A percentile compares a stretch with the other conserved stretches of the same genome.
Evolutionary conservation across 2,113 vertebrate species (phyloP).

Genomic region (Rynchops niger): DNA sequence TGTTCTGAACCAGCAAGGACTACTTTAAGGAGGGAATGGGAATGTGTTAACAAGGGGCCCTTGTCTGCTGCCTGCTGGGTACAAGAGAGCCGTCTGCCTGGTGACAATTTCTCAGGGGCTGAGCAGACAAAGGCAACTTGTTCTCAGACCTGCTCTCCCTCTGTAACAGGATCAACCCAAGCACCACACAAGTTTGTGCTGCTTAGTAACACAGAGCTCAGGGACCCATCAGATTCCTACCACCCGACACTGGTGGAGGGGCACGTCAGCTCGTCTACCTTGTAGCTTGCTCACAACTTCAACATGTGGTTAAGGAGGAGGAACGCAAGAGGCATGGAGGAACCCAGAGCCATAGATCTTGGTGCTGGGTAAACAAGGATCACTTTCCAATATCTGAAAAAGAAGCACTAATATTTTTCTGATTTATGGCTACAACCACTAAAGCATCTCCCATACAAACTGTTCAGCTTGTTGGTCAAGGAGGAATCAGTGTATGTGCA

Average conservation of each 20-base stretch:
- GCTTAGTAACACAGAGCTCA: accelerated
- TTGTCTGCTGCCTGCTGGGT: neutral
- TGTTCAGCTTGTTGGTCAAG: neutral
- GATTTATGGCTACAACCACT: neutral
- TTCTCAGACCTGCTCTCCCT: neutral
- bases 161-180: neutral
- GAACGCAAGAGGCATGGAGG: neutral
- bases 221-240: accelerated
- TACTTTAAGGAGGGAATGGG: neutral
- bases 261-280: neutral
- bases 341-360: neutral
- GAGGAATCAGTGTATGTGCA: neutral
- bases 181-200: neutral
- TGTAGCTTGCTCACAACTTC: neutral
- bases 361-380: neutral
- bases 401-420: neutral
- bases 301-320: accelerated
- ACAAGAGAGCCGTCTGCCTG: accelerated
- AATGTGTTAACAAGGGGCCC: neutral
- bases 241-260: accelerated
- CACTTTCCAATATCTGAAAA: neutral
- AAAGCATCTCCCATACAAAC: neutral
- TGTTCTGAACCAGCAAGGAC: neutral
- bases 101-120: neutral
- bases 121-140: neutral